Evolutionary conservation across 2,888 invertebrate species (phyloP).

Genomic region (Ichneumon xanthorius): DNA sequence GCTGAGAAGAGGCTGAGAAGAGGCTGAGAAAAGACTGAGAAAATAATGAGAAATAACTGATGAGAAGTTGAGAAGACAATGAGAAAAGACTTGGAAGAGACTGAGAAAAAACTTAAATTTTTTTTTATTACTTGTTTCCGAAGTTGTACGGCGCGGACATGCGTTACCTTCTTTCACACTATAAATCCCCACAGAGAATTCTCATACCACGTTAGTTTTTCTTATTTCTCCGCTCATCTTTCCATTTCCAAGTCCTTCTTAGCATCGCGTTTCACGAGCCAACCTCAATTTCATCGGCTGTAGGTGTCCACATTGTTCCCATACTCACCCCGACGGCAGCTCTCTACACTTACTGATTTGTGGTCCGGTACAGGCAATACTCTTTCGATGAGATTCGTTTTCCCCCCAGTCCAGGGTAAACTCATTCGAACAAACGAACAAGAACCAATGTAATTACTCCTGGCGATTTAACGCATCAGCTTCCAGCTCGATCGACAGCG

Average conservation of each 20-base stretch:
- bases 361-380: slow-evolving; percentile 64
- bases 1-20: no score
- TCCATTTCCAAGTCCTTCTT: not conserved
- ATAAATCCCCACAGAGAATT: not conserved
- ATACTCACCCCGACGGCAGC: not conserved
- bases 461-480: slow-evolving; percentile 67
- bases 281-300: not conserved
- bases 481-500: slow-evolving; percentile 50
- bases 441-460: slow-evolving; percentile 71
- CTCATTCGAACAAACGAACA: slow-evolving; percentile 58
- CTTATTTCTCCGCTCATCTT: not conserved
- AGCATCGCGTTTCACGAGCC: not conserved
- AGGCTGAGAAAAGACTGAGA: no score
- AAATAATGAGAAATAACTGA: no score
- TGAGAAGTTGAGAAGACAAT: no score
- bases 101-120: not conserved
- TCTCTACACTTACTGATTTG: not conserved
- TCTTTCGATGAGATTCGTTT: slow-evolving; percentile 44
- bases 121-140: not conserved
- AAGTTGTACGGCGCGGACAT: not conserved
- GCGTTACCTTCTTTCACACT: not conserved
- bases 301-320: not conserved
- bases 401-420: slow-evolving; percentile 2
- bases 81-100: no score
- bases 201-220: not conserved